These are phyloP conservation scores for Brenthis ino DNA, from an alignment of 2,888 invertebrate species.

Conservation along the genomic window DNA sequence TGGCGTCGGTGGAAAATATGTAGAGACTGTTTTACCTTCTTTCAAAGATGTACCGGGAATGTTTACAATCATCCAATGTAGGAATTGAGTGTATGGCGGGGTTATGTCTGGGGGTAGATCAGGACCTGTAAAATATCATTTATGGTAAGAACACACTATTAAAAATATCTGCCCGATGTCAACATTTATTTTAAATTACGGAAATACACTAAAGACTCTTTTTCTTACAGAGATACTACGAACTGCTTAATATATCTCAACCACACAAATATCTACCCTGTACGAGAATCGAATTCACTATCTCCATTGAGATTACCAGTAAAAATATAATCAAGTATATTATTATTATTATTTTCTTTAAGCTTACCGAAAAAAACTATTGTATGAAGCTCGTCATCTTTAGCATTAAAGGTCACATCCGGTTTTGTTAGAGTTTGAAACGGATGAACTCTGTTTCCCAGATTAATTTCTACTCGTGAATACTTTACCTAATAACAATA, in stretches of 20 bases:
- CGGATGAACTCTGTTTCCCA: constrained; percentile 20
- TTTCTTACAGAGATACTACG: too few relatives aligned
- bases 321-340: background rate
- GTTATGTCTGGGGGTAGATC: constrained; percentile 20
- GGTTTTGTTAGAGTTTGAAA: constrained; percentile 18
- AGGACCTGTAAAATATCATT: constrained; percentile 30
- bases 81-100: constrained; percentile 26
- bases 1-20: constrained; percentile 89
- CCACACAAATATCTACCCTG: too few relatives aligned
- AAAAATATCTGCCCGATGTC: too few relatives aligned
- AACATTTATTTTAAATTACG: too few relatives aligned
- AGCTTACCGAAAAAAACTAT: constrained; percentile 19
- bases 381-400: constrained; percentile 1
- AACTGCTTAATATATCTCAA: too few relatives aligned
- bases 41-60: constrained; percentile 64
- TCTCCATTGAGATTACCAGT: too few relatives aligned
- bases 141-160: too few relatives aligned
- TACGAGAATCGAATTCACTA: too few relatives aligned
- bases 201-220: too few relatives aligned
- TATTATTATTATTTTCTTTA: background rate
- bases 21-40: constrained; percentile 85
- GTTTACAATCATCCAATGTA: constrained; percentile 63
- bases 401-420: background rate
- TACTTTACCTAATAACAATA: constrained; percentile 16
- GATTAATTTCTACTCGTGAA: background rate